These are phyloP conservation scores for Thalassarche chlororhynchos DNA, from an alignment of 2,113 vertebrate genomes.

Conservation along the genomic window DNA sequence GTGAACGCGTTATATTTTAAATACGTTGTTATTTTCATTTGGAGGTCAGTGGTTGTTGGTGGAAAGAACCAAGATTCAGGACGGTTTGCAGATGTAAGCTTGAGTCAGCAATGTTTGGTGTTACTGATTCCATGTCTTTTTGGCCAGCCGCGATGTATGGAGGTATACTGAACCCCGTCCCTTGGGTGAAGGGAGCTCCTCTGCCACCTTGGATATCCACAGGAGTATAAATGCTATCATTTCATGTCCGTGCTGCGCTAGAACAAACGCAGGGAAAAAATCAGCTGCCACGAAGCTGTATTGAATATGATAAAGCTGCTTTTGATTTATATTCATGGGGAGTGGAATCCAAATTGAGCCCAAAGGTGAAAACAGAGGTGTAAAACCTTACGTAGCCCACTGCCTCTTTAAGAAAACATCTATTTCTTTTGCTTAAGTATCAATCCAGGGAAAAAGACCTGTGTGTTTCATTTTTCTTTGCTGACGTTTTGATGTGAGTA, in stretches of 20 bases:
- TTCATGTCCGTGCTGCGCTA: background rate
- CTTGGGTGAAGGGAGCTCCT: background rate
- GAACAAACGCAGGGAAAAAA: background rate
- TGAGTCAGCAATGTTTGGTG: background rate
- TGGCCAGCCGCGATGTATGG: background rate
- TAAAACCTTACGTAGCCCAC: background rate
- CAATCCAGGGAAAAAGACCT: background rate
- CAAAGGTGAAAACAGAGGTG: background rate
- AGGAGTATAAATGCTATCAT: background rate
- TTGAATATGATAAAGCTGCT: background rate
- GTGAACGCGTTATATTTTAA: fast-evolving
- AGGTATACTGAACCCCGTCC: fast-evolving
- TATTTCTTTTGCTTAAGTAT: background rate
- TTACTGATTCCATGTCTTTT: fast-evolving
- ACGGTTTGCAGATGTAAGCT: background rate
- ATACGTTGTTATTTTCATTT: fast-evolving
- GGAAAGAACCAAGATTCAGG: fast-evolving
- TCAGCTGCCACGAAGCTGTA: background rate
- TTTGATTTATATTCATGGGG: background rate
- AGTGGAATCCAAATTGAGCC: background rate
- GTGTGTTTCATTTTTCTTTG: slow-evolving; percentile 7
- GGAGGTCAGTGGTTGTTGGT: background rate
- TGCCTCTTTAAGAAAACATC: background rate
- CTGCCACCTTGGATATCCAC: background rate
- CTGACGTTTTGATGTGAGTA: slow-evolving; percentile 22